Evolutionary conservation across 2,797 vertebrate species (phyloP), one percentile per base, ranked within the genome.

Genomic region (Clarias pachynema): DNA sequence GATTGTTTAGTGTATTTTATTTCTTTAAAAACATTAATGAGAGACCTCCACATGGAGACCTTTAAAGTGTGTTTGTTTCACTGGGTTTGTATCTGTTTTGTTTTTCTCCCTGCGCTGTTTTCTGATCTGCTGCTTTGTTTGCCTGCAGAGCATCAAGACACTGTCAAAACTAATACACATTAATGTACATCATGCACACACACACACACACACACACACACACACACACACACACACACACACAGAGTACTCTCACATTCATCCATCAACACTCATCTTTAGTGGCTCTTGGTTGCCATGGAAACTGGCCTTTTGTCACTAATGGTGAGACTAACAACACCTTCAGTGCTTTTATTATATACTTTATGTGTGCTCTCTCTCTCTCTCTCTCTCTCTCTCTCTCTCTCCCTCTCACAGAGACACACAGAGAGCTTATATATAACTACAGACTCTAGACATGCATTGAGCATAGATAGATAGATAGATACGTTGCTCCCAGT

Each of bases 231-330:
- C 70, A 16, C 40, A 26, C 44, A 40, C 69, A 57, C 59, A 75
- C 44, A 24, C 34, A 40, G 20, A 40, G 49, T 53, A 40, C 18
- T 79, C n/a, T 75, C 59, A 94, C 95, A 95, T 94, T 96, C 96
- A 96, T 96, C 96, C 95, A 94, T 97, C 95, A 97, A 96, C 96
- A 96, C 95, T 90, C 94, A 96, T 94, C 96, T 95, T 94, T 92
- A 95, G 95, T 94, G 95, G 96, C 95, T 94, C 93, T 82, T 92
- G 90, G 96, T 97, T 96, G 95, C 97, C 96, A 96, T 97, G 96
- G 97, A 94, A 97, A 97, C 95, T 91, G 96, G 95, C 83, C 94
- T 94, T 95, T 97, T 96, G 44, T 62, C 75, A 49, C 49, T 69
- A 74, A 83, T 49, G 59, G 78, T 63, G 70, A 62, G 56, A 79